phyloP scores from a whole-genome alignment of 2,797 vertebrate genomes.

The Myotis findleyi region DNA sequence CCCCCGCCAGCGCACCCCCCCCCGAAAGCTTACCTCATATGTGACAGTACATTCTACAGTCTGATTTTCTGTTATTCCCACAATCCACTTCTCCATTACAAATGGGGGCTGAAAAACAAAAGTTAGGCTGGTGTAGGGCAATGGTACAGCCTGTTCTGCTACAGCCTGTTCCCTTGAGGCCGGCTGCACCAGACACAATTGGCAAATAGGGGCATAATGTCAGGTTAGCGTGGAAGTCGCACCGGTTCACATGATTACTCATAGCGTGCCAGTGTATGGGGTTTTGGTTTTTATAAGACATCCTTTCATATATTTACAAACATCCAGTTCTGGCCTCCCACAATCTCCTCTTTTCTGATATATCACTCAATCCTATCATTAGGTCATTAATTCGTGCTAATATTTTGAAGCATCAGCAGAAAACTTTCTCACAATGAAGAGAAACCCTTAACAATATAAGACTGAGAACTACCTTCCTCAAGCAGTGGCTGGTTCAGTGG shows the following conservation, averaged over 20 bases:
- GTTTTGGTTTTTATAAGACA: background rate
- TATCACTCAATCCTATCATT: background rate
- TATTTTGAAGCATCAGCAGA: conserved; percentile 13
- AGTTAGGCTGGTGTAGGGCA: background rate
- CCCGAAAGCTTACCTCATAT: conserved; percentile 92
- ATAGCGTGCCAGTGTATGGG: background rate
- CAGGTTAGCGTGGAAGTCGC: background rate
- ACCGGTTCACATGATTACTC: background rate
- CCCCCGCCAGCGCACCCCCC: too few relatives aligned
- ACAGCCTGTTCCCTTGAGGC: background rate
- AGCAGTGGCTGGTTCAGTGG: background rate
- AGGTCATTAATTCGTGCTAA: conserved; percentile 6
- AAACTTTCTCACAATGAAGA: conserved; percentile 9
- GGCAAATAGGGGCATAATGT: background rate
- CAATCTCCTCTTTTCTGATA: background rate
- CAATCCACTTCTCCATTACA: conserved; percentile 99
- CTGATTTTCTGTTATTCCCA: conserved; percentile 93
- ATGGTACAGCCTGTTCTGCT: background rate
- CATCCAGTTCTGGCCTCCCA: background rate
- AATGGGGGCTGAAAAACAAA: conserved; percentile 94
- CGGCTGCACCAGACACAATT: background rate
- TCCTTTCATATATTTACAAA: background rate
- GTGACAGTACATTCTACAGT: conserved; percentile 94
- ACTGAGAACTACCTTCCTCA: background rate
- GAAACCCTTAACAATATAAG: background rate